These are phyloP conservation scores for Drosophila putrida DNA, from an alignment of 2,888 invertebrate species.

Conservation along the genomic window DNA sequence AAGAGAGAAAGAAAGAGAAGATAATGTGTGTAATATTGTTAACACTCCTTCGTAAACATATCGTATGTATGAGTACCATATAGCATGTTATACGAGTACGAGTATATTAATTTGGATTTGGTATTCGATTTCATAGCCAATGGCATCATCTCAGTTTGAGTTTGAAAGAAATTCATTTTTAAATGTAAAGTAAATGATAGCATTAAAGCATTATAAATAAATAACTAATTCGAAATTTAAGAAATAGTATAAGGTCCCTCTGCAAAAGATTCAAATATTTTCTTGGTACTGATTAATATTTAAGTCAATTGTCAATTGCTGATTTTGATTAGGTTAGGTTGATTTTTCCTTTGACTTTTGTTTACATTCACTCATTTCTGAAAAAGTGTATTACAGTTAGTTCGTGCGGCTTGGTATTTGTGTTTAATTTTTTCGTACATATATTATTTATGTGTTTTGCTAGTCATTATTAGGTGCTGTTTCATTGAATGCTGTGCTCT, in stretches of 20 bases:
- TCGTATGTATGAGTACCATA: constrained; percentile 44
- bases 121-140: constrained; percentile 53
- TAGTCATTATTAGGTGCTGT: constrained; percentile 45
- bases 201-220: constrained; percentile 16
- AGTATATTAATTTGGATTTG: constrained; percentile 15
- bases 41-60: constrained; percentile 41
- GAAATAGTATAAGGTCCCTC: constrained; percentile 35
- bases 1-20: constrained; percentile 67
- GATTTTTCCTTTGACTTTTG: constrained; percentile 9
- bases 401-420: constrained; percentile 30
- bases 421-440: constrained; percentile 11
- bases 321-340: constrained; percentile 11
- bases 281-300: constrained; percentile 27
- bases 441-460: constrained; percentile 15
- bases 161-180: constrained; percentile 82
- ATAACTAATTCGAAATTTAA: constrained; percentile 11
- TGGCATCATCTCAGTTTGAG: constrained; percentile 77
- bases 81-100: constrained; percentile 32
- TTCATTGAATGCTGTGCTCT: constrained; percentile 64
- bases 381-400: constrained; percentile 44
- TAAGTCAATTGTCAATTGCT: constrained; percentile 3
- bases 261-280: constrained; percentile 27
- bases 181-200: constrained; percentile 64
- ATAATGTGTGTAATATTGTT: constrained; percentile 66
- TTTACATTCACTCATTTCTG: constrained; percentile 37